Evolutionary conservation across 2,888 invertebrate genomes (phyloP).

Genomic region (Ophonus ardosiacus): DNA sequence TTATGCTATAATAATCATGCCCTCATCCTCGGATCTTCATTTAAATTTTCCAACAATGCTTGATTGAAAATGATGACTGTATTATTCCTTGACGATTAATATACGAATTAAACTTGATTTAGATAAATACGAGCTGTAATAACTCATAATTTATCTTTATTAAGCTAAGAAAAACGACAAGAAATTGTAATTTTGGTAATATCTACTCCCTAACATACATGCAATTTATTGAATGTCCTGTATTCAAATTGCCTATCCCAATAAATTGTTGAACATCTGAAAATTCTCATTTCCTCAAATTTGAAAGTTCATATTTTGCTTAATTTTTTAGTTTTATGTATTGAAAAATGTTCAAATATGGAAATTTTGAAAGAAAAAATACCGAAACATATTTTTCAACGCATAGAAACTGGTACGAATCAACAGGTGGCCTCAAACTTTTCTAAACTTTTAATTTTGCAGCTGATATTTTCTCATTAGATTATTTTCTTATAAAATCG

Average conservation of each 20-base stretch:
- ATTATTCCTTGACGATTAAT: neutral
- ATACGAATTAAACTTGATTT: neutral
- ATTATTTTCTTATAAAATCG: conserved; percentile 51
- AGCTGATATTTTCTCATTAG: conserved; percentile 52
- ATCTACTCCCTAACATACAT: neutral
- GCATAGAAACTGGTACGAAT: conserved; percentile 48
- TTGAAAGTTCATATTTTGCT: too few species aligned
- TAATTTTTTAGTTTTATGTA: neutral
- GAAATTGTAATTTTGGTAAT: neutral
- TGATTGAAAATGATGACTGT: conserved; percentile 20
- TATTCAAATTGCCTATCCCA: too few species aligned
- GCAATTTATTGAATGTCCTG: neutral
- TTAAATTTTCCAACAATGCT: conserved; percentile 18
- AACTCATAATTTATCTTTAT: neutral
- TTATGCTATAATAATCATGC: conserved; percentile 9
- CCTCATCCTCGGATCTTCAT: neutral
- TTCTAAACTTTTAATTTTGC: neutral
- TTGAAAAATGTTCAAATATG: conserved; percentile 12
- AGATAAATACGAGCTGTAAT: neutral
- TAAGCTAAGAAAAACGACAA: neutral
- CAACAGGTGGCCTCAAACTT: neutral
- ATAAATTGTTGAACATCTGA: too few species aligned
- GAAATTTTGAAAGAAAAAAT: conserved; percentile 59
- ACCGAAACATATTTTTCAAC: conserved; percentile 46
- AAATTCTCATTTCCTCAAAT: too few species aligned